Conservation (phyloP, 2,113 vertebrate species). For the Gambusia affinis region DNA sequence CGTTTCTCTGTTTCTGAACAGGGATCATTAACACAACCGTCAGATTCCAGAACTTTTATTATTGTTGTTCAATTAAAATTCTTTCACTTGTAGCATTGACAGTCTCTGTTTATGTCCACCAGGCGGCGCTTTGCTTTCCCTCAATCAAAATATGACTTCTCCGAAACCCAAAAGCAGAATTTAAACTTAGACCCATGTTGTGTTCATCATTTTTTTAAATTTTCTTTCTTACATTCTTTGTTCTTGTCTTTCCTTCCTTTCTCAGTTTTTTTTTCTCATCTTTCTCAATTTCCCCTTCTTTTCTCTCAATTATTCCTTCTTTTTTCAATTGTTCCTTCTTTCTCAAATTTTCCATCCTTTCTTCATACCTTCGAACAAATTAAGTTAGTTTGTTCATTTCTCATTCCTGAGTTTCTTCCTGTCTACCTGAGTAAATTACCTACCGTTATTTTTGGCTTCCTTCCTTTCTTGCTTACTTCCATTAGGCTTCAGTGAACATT, state of each 20-base stretch:
- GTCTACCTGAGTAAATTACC: too few relatives aligned
- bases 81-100: neutral
- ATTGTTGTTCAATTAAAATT: conserved; percentile 9
- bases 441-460: neutral
- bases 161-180: neutral
- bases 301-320: too few relatives aligned
- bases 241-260: neutral
- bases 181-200: neutral
- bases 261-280: neutral
- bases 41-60: conserved; percentile 10
- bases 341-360: too few relatives aligned
- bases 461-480: neutral
- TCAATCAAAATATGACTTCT: neutral
- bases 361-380: too few relatives aligned
- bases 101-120: conserved; percentile 29
- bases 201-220: neutral
- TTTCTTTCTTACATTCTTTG: too few relatives aligned
- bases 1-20: neutral
- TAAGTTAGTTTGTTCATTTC: too few relatives aligned
- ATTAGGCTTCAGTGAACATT: neutral
- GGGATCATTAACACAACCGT: conserved; percentile 1
- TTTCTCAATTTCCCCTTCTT: too few relatives aligned
- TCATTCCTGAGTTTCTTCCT: neutral
- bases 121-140: conserved; percentile 54
- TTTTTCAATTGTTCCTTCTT: too few relatives aligned